Percentiles rank a stretch among this genome's conserved stretches.
These are phyloP conservation scores for Chloebia gouldiae DNA, from an alignment of 2,113 vertebrate species.

Conservation along the genomic window DNA sequence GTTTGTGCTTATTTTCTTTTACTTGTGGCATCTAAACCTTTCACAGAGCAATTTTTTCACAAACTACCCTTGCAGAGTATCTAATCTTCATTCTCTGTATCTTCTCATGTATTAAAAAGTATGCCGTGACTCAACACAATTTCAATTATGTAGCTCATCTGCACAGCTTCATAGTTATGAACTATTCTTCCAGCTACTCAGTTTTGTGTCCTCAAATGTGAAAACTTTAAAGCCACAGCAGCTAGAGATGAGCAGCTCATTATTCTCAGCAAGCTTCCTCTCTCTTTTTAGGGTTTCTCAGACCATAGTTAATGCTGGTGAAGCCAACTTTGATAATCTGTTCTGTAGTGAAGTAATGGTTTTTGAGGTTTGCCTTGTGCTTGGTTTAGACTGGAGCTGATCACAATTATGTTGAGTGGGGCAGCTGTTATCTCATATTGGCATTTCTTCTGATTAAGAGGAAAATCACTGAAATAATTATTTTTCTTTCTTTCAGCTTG, in stretches of 20 bases:
- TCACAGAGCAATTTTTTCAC: background rate
- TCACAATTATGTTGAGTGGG: background rate
- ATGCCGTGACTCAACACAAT: background rate
- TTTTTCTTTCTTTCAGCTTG: constrained; percentile 58
- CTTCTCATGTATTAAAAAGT: background rate
- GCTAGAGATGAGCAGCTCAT: background rate
- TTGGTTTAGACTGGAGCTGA: background rate
- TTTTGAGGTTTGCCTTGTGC: background rate
- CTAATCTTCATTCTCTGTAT: background rate
- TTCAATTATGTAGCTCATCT: background rate
- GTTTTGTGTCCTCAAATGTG: background rate
- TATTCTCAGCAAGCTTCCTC: background rate
- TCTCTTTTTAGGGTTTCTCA: background rate
- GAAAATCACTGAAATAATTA: background rate
- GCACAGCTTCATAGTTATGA: background rate
- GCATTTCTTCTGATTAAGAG: background rate
- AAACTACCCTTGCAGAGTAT: background rate
- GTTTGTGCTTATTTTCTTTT: background rate
- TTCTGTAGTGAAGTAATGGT: background rate
- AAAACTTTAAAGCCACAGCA: background rate
- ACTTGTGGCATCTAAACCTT: background rate
- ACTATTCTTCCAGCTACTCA: background rate
- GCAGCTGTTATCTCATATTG: background rate
- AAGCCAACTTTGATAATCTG: background rate
- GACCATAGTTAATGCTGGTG: background rate